Evolutionary conservation across 2,797 vertebrate species (phyloP), one percentile per base, ranked within the genome.

Genomic region (Mormyrops attenuatus): DNA sequence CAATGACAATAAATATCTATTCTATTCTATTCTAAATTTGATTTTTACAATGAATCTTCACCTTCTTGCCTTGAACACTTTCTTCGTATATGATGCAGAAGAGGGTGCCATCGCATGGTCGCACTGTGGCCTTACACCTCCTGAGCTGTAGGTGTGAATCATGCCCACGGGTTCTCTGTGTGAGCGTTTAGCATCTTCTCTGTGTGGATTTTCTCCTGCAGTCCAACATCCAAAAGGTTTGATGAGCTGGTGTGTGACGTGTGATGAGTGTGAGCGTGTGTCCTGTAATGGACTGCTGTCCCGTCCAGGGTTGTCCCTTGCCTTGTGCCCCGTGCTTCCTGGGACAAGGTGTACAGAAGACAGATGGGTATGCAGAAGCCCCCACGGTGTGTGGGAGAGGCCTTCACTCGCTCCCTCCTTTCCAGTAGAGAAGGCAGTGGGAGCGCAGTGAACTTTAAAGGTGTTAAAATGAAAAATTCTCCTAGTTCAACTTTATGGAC

Each of bases 381-480:
- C 38, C 15, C 38, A 80, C 2, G 38, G 17, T 41, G 17, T n/a
- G 38, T 80, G 73, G 38, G 69, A 77, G 69, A 41, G 26, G 3
- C 26, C 26, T 47, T 84, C 47, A 13, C n/a, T 26, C 47, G 7
- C n/a, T 84, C 41, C 26, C 80, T n/a, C n/a, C n/a, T 82, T 82
- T 82, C 34, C 77, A 82, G 77, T 49, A 85, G 49, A 52, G 20
- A 52, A 15, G n/a, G 3, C 49, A 26, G 9, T 50, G 22, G 84
- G 49, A 52, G 49, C n/a, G 22, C 26, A 11, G 85, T 53, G 49
- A 52, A 87, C 85, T 26, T 87, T 34, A 34, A 55, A 87, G 85
- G 49, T 87, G 85, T 30, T 55, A 87, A 87, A 87, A 34, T 87
- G 85, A 53, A n/a, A 34, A 55, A 87, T 87, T 87, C 85, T 34